phyloP scores from a whole-genome alignment of 2,888 invertebrate genomes.

The Bombyx huttoni region DNA sequence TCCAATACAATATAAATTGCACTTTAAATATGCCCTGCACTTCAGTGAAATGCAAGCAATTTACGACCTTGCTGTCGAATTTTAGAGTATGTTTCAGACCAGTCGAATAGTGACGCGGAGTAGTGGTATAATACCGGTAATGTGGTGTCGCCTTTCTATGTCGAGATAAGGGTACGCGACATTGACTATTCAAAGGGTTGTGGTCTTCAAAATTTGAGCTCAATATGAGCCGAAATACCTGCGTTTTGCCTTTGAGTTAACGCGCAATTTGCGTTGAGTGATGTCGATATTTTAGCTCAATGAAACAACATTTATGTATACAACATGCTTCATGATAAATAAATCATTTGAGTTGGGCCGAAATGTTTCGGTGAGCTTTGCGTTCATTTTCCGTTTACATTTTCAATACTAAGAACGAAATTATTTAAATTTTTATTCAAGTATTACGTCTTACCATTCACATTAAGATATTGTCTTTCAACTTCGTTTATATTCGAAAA shows the following conservation, averaged over 20 bases:
- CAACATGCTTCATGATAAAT: slow-evolving; percentile 22
- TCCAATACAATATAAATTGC: slow-evolving; percentile 73
- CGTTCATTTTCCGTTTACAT: too few relatives aligned
- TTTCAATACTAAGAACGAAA: too few relatives aligned
- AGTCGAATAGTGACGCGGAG: slow-evolving; percentile 16
- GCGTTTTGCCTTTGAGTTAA: slow-evolving; percentile 37
- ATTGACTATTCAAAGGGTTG: slow-evolving; percentile 73
- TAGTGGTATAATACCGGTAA: slow-evolving; percentile 66
- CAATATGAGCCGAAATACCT: slow-evolving; percentile 64
- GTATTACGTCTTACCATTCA: not conserved
- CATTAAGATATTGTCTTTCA: not conserved
- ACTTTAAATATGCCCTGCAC: slow-evolving; percentile 63
- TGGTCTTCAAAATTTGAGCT: slow-evolving; percentile 70
- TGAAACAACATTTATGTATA: slow-evolving; percentile 17
- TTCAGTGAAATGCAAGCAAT: slow-evolving; percentile 42
- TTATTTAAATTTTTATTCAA: not conserved
- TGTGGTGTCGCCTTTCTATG: slow-evolving; percentile 71
- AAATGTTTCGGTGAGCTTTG: not conserved
- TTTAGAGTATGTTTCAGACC: slow-evolving; percentile 36
- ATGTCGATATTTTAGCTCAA: slow-evolving; percentile 20
- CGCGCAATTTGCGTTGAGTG: slow-evolving; percentile 28
- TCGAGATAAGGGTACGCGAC: slow-evolving; percentile 71
- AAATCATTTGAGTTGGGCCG: not conserved
- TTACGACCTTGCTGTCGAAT: slow-evolving; percentile 40
- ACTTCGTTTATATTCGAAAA: not conserved